Base-by-base conservation (phyloP, 2,888 invertebrate genomes). In the Entomobrya proxima region DNA sequence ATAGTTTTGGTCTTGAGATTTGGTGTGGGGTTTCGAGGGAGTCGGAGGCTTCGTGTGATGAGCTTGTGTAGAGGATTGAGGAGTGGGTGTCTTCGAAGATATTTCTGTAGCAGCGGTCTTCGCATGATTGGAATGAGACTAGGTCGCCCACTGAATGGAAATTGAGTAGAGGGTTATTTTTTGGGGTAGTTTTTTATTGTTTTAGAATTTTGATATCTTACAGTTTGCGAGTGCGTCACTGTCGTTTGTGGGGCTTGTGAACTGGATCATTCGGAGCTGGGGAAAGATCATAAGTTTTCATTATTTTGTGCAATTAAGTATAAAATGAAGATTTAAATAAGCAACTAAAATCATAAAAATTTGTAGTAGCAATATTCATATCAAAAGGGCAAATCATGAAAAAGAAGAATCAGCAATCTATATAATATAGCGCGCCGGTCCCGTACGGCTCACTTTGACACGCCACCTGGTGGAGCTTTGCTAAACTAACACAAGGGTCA, bases 21-120 rank as follows among this genome's bases (percentile, higher is more conserved):
- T 61, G 55, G 15, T 40, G 50, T 9, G 50, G 79, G 7, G 67
- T 72, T 84, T 88, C 88, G n/a, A 85, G 35, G 0, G 88, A 88
- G 74, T 88, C 88, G 6, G 86, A 86, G 0, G 82, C 47, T n/a
- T 88, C 88, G 47, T 88, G 86, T 4, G 84, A 84, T 7, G 78
- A 77, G 18, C 74, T 52, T 15, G 84, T 35, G 77, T 67, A 83
- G 24, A 76, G 21, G 2, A 24, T 15, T 1, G 86, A 86, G 27
- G 79, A 61, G 13, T 40, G 61, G 3, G 58, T 37, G 7, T 72
- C 72, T 4, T 77, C 74, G 15, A 79, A 76, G 3, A 79, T 55
- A 44, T 74, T 74, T 13, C 78, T 69, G 64, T 84, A 80, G 37
- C 88, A 88, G 7, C 74, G 64, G 35, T 80, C 86, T 44, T 77